Evolutionary conservation across 2,797 vertebrate genomes (phyloP), one percentile per base, ranked within the genome.

Genomic region (Liparis tanakae): DNA sequence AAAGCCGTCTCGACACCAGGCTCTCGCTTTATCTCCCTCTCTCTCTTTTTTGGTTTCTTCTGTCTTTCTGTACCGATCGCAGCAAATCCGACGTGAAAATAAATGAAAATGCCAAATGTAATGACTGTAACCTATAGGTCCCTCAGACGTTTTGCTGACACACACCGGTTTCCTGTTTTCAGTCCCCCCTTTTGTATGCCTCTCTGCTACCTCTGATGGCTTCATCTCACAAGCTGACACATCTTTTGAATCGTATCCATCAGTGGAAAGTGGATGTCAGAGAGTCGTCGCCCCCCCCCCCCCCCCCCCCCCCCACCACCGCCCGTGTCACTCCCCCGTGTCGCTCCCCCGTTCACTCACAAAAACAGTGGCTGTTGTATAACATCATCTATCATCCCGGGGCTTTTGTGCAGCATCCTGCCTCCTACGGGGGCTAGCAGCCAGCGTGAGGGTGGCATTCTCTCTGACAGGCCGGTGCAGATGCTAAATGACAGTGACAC

Each of bases 401-500:
- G 62, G 85, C 83, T 78, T 91, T 92, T 91, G 89, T 91, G 86
- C 85, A 84, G 88, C 84, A 83, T 88, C 86, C 88, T 90, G 89
- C 91, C 87, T 87, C 82, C 34, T 72, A 72, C 55, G 55, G 76
- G 87, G 88, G 84, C 81, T 61, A 67, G 84, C 82, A 89, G 89
- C 87, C 83, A 88, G 89, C 41, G 81, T 55, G 82, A 89, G 87
- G 89, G 87, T 89, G 90, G 88, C 82, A 88, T 91, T 88, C 87
- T 78, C 39, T 84, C 81, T 85, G 91, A 94, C 91, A 92, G 91
- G 84, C 90, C 82, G 39, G 74, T 74, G 82, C 89, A 89, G 93
- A 94, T 91, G 91, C 89, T 93, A 94, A 94, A 91, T 90, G 91
- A 93, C 88, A 91, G 88, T 93, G 93, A 93, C 93, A 93, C 91